Conservation (phyloP, 2,113 vertebrate species). For the Sceloporus undulatus region DNA sequence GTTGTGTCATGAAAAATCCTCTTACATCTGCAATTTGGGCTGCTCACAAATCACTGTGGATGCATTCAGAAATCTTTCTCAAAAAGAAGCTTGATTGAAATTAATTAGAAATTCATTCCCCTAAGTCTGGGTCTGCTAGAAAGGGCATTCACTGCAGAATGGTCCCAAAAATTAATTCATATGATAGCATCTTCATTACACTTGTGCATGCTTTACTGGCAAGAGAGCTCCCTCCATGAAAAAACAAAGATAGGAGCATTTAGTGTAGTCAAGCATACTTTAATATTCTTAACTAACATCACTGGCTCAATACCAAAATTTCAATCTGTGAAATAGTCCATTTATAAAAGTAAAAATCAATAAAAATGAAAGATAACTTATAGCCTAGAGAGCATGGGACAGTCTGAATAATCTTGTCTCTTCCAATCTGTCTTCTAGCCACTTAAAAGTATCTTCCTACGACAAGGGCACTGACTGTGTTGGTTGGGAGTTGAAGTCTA, state of each 20-base stretch:
- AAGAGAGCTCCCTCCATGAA: not conserved
- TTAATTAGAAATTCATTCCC: not conserved
- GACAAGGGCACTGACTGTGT: too few species aligned
- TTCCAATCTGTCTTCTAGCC: not conserved
- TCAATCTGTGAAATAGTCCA: not conserved
- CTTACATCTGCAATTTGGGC: not conserved
- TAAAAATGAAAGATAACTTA: not conserved
- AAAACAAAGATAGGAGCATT: too few species aligned
- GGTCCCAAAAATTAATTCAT: conserved; percentile 25
- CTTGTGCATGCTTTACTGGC: not conserved
- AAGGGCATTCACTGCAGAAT: not conserved
- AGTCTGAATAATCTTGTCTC: not conserved
- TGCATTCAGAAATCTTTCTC: not conserved
- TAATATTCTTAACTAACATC: too few species aligned
- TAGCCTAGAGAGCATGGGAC: not conserved
- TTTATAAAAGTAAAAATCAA: not conserved
- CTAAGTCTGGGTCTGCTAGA: not conserved
- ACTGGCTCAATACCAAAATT: too few species aligned
- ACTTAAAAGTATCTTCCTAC: too few species aligned
- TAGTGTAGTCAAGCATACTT: too few species aligned
- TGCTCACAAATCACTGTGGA: not conserved
- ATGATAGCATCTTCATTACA: not conserved
- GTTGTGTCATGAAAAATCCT: not conserved
- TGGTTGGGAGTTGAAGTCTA: too few species aligned
- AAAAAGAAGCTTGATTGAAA: not conserved